A percentile compares a stretch with the other conserved stretches of the same genome.
These are phyloP conservation scores for Drosophila lini DNA, from an alignment of 1,140 invertebrate species.

Conservation along the genomic window DNA sequence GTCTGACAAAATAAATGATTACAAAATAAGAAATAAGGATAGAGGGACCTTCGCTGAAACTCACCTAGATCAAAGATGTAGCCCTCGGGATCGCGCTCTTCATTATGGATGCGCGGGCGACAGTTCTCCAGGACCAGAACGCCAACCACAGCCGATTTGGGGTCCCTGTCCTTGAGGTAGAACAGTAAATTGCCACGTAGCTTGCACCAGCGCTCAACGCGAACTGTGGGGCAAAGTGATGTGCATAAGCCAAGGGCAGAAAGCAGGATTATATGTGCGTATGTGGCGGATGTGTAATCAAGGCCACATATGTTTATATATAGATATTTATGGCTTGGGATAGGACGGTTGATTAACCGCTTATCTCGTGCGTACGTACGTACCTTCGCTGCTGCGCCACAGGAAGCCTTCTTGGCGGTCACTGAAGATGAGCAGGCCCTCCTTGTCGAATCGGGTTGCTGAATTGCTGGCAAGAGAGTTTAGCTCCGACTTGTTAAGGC, in stretches of 20 bases:
- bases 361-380: conserved; percentile 75
- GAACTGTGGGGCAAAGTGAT: conserved; percentile 86
- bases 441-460: conserved; percentile 95
- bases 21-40: no score
- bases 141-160: conserved; percentile 94
- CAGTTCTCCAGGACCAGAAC: conserved; percentile 95
- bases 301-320: background rate
- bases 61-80: conserved; percentile 89
- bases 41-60: background rate
- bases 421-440: conserved; percentile 93
- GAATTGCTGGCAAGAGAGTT: conserved; percentile 93
- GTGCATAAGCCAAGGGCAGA: background rate
- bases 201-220: conserved; percentile 94
- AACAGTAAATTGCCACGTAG: conserved; percentile 96
- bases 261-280: background rate
- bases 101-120: conserved; percentile 85
- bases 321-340: background rate
- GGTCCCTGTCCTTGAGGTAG: conserved; percentile 96
- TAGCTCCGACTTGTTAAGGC: conserved; percentile 96
- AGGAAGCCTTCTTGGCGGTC: conserved; percentile 97
- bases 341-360: background rate
- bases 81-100: conserved; percentile 86
- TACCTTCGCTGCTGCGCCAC: conserved; percentile 94
- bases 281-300: conserved; percentile 2
- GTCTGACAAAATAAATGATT: conserved; percentile 85